Evolutionary conservation across 2,113 vertebrate genomes (phyloP), one percentile per base, ranked within the genome.

Genomic region (Agapornis roseicollis): DNA sequence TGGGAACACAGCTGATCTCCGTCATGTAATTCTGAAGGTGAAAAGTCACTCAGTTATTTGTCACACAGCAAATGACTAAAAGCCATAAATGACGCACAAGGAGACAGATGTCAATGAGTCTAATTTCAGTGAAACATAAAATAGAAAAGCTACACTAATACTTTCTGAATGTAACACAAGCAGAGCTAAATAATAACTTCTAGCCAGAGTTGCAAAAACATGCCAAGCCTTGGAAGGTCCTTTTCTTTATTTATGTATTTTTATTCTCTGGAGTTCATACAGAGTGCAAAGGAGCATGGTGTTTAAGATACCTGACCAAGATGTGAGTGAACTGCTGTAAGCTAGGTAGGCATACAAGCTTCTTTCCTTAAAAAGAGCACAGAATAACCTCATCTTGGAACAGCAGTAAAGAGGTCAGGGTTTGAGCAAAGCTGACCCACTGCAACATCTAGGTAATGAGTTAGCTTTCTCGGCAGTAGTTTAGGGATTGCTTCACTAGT

Each of bases 101-200:
- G 70, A 94, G 44, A 80, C 89, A 71, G 31, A 86, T 68, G 73
- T 92, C 61, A 93, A 88, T 58, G 95, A 88, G 85, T 93, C 70
- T 93, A 91, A 97, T 96, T 97, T 86, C 96, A 94, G 85, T 79
- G 87, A 97, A 90, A 64, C 49, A 66, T 52, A 52, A 95, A 93
- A 93, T 89, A 93, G 31, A 90, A 53, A 93, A 94, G 63, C 56
- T 85, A 80, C 96, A 81, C 46, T 85, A 71, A 91, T 53, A 68
- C 11, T 33, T 80, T 89, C 90, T 94, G 15, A 97, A 93, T 89
- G 88, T 70, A 90, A 88, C 93, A 90, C 35, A 74, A 78, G 64
- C 28, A 85, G 94, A 96, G 35, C 64, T 89, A 90, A 91, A 74
- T 89, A 73, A 31, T 63, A 82, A 14, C 65, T 56, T 89, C 79